These are phyloP conservation scores for Leptura quadrifasciata DNA, from an alignment of 2,888 invertebrate genomes.

Conservation along the genomic window DNA sequence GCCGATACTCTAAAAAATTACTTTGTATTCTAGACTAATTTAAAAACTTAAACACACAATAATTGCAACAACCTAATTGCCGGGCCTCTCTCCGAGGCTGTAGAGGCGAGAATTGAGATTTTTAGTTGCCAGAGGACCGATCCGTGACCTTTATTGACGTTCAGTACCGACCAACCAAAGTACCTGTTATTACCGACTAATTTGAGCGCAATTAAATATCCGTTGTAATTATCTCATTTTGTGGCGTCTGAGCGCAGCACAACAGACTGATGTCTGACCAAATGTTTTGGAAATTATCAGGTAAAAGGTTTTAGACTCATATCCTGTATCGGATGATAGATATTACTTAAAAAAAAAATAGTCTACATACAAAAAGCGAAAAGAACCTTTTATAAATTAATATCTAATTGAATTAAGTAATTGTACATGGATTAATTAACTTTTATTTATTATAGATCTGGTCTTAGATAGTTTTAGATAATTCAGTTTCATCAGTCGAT, in stretches of 20 bases:
- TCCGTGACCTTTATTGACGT: conserved; percentile 58
- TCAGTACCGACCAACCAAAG: conserved; percentile 63
- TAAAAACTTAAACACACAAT: conserved; percentile 70
- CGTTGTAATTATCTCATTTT: conserved; percentile 73
- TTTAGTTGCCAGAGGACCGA: conserved; percentile 55
- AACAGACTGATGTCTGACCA: conserved; percentile 61
- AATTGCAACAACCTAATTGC: conserved; percentile 70
- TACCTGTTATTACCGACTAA: conserved; percentile 73
- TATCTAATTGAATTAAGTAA: neutral
- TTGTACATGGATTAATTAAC: neutral
- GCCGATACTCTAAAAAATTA: conserved; percentile 61
- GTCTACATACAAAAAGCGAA: neutral
- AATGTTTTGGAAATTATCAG: conserved; percentile 60
- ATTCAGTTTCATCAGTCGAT: too few relatives aligned
- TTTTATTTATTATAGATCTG: neutral
- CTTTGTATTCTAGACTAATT: conserved; percentile 69
- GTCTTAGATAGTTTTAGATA: too few relatives aligned
- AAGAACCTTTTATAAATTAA: neutral
- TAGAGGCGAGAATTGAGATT: conserved; percentile 58
- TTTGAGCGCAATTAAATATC: conserved; percentile 73
- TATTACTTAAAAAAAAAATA: neutral
- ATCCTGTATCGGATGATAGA: conserved; percentile 50
- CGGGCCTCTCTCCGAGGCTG: conserved; percentile 50
- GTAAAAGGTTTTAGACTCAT: conserved; percentile 59
- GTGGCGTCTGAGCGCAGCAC: conserved; percentile 67